Base-by-base conservation (phyloP, 2,888 invertebrate species). In the Dugesia japonica region DNA sequence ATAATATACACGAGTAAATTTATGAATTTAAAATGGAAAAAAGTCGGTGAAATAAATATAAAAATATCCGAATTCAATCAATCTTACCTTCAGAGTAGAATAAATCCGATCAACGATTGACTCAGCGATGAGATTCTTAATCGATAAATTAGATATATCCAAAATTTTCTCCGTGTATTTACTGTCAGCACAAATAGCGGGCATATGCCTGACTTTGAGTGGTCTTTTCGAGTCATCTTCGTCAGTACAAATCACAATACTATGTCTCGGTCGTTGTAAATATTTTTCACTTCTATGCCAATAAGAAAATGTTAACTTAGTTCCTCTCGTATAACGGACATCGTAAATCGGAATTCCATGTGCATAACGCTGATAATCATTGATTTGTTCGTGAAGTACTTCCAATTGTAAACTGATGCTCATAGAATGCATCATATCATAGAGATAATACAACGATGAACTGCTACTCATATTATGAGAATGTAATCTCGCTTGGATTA, bases 211-310 rank as follows among this genome's bases (percentile, higher is more conserved):
- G 17, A 56, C 56, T 56, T 23, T 56, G 1, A 56, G 17, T 23
- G 56, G 56, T 56, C 56, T 56, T 23, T n/a, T 56, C 1, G 9
- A 4, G n/a, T 56, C 56, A 20, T 56, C 56, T 23, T 56, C 56
- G n/a, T 56, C 56, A 56, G 17, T n/a, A 56, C 56, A 56, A 56
- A 56, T 56, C 4, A n/a, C 17, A 13, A 56, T 23, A 4, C 1
- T 13, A 56, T 56, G 56, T n/a, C 17, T 56, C 1, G 56, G 56
- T 20, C 56, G 4, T 56, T 23, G 20, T 4, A n/a, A 4, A 23
- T 56, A 56, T 56, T 56, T 56, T 56, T 56, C 56, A 56, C 56
- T 56, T 56, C 56, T 56, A 20, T 56, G n/a, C 56, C 56, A 56
- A 56, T 56, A 56, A 56, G 20, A 20, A 56, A 56, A 56, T 23